Evolutionary conservation across 2,888 invertebrate species (phyloP).

Genomic region (Trachelus tabidus): DNA sequence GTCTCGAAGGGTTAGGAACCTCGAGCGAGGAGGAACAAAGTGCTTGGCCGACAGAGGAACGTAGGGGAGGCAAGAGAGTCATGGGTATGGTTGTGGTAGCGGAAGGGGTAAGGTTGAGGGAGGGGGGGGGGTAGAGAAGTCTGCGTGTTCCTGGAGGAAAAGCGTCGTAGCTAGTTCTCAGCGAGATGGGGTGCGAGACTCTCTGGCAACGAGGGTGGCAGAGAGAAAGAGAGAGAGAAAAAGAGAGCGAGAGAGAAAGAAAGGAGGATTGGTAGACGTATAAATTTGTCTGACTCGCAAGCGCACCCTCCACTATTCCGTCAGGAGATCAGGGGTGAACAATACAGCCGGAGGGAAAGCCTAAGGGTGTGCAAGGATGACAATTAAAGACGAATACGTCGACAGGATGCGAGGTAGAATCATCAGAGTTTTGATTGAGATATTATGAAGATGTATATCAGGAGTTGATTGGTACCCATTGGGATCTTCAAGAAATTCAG

Average conservation of each 20-base stretch:
- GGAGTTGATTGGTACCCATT: background rate
- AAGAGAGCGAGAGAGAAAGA: constrained; percentile 1
- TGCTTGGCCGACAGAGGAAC: background rate
- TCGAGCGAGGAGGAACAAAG: background rate
- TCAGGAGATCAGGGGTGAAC: background rate
- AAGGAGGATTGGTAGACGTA: constrained; percentile 17
- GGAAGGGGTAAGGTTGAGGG: background rate
- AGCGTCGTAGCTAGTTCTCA: background rate
- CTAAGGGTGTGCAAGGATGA: background rate
- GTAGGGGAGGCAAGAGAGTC: background rate
- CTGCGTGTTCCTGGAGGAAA: background rate
- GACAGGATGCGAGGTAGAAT: background rate
- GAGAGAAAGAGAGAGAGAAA: background rate
- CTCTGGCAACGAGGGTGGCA: background rate
- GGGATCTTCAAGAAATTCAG: constrained; percentile 13
- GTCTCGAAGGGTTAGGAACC: background rate
- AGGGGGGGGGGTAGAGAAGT: background rate
- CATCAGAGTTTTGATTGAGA: background rate
- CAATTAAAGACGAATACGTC: background rate
- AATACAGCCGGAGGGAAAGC: background rate
- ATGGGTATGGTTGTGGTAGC: background rate
- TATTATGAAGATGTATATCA: background rate
- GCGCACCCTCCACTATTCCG: background rate
- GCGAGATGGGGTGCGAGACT: background rate
- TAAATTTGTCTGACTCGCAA: constrained; percentile 29